Base-by-base conservation (phyloP, 2,113 vertebrate genomes). In the Scytalopus superciliaris region DNA sequence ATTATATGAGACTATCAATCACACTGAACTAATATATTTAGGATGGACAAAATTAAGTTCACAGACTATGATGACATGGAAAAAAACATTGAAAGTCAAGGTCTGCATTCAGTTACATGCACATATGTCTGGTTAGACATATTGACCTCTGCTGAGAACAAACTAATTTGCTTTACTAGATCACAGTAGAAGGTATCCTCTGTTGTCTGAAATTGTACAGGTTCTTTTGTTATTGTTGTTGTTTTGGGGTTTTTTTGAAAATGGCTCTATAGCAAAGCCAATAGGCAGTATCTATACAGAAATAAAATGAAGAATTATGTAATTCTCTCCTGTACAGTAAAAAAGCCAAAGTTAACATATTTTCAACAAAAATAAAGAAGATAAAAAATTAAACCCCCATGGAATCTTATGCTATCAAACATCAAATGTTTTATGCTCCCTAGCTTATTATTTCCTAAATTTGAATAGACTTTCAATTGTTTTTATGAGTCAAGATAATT, bases 401-500 rank as follows among this genome's bases (percentile, higher is more conserved):
- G 6, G 3, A 57, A 64, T 42, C 22, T 88, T 57, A 53, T 33
- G 23, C 10, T 60, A 40, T 68, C 31, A 57, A 69, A 37, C 10
- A 37, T 59, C 33, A 76, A 81, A 52, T 60, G 1, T 66, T 87
- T 95, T 89, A 40, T 78, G 19, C 5, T 77, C 47, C 17, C 18
- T 55, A 15, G 35, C 19, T 84, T 92, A 88, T 13, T 59, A 22
- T 82, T 97, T 81, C 19, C 24, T 83, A 42, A 77, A 85, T 84
- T 83, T 84, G 33, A 81, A 82, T 37, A 90, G 12, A 28, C 6
- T 95, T 85, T 75, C 35, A 80, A 24, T 35, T 62, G 12, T 44
- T 93, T 96, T 88, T 60, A 63, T 76, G 73, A 87, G 37, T 69
- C 52, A 90, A 64, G 40, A 73, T 39, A 80, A 90, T 91, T 93